These are phyloP conservation scores for Chymomyza costata DNA, from an alignment of 1,140 invertebrate species.

Conservation along the genomic window DNA sequence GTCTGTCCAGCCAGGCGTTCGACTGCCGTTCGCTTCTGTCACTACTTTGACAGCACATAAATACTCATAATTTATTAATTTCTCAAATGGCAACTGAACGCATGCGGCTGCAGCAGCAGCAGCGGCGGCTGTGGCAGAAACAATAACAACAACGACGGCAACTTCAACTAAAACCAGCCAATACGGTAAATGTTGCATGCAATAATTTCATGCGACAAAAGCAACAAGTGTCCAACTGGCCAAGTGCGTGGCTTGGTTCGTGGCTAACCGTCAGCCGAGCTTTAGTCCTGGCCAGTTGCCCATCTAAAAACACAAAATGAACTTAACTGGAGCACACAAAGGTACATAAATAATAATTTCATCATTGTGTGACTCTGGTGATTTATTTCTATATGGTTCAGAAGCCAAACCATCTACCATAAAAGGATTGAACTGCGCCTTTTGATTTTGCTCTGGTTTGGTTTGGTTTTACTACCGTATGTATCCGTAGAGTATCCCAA, in stretches of 20 bases:
- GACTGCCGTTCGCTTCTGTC: conserved; percentile 35
- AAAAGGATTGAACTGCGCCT: conserved; percentile 55
- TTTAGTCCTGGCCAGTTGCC: conserved; percentile 2
- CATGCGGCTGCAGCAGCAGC: background rate
- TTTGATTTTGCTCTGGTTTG: conserved; percentile 26
- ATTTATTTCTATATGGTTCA: conserved; percentile 52
- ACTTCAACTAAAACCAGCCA: conserved; percentile 2
- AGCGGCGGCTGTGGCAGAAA: too few species aligned
- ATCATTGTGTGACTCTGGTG: conserved; percentile 67
- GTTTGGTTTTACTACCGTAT: too few species aligned
- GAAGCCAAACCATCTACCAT: conserved; percentile 26
- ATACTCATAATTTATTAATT: conserved; percentile 75
- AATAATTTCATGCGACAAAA: conserved; percentile 60
- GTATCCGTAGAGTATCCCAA: too few species aligned
- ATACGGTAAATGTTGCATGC: conserved; percentile 74
- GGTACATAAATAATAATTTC: conserved; percentile 75
- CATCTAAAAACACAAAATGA: conserved; percentile 9
- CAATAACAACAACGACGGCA: conserved; percentile 3
- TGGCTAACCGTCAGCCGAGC: background rate
- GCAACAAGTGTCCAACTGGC: conserved; percentile 9
- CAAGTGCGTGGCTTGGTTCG: background rate
- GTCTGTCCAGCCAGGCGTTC: too few species aligned
- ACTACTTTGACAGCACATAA: conserved; percentile 73
- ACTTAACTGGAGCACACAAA: conserved; percentile 54
- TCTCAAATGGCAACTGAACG: conserved; percentile 23